Percentiles rank a stretch among this genome's conserved stretches.
Conservation (phyloP, 2,797 vertebrate species). For the Trematomus bernacchii region DNA sequence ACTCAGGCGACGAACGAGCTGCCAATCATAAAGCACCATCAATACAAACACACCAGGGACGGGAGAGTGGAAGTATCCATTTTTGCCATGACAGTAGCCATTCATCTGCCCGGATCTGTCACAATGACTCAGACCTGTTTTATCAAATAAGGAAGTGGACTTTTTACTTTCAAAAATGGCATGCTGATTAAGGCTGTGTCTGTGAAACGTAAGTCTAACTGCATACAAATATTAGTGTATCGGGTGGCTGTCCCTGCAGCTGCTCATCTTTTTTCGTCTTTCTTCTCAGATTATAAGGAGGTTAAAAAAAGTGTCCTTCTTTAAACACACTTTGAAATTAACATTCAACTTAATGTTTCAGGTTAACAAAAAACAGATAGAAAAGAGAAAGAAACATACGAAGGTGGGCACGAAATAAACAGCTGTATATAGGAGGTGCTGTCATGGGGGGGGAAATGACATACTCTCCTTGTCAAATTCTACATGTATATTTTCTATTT, state of each 20-base stretch:
- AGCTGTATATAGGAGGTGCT: not conserved
- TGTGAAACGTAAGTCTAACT: not conserved
- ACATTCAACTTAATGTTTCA: not conserved
- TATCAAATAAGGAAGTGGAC: not conserved
- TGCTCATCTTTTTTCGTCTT: not conserved
- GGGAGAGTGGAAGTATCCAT: conserved; percentile 42
- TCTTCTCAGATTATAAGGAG: not conserved
- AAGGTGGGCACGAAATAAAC: not conserved
- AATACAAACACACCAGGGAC: conserved; percentile 48
- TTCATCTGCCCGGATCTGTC: conserved; percentile 43
- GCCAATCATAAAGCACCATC: conserved; percentile 46
- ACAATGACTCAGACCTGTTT: conserved; percentile 28
- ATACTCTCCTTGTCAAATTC: not conserved
- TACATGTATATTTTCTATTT: too few relatives aligned
- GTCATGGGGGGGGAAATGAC: not conserved
- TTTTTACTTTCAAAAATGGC: conserved; percentile 21
- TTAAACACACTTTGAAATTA: not conserved
- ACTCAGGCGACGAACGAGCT: conserved; percentile 45
- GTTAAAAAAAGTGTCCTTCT: too few relatives aligned
- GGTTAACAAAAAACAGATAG: not conserved
- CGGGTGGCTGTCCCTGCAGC: not conserved
- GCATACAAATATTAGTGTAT: not conserved
- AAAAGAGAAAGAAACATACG: not conserved
- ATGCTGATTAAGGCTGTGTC: not conserved
- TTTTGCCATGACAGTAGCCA: conserved; percentile 39